Base-by-base conservation (phyloP, 2,888 invertebrate species). In the Pasiphila rectangulata region DNA sequence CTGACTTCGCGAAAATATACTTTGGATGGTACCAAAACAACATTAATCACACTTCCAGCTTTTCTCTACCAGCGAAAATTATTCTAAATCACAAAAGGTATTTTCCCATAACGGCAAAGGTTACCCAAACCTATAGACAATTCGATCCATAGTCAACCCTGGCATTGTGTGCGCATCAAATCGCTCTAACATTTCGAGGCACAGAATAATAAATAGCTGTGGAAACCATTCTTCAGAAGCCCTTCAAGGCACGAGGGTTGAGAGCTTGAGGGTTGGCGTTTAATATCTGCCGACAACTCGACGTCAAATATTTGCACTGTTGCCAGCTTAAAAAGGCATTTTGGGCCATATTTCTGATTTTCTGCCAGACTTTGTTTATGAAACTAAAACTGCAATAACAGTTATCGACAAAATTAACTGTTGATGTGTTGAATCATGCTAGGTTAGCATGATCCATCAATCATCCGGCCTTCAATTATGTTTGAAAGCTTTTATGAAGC, bases 211-310 rank as follows among this genome's bases (percentile, higher is more conserved):
- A 24, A 40, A 20, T 39, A 25, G 25, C 16, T 24, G 32, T 51
- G 61, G 60, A 62, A 66, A 56, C 67, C 70, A 64, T 73, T 64
- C 62, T 63, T 67, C 55, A 57, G 79, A 80, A 80, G 64, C 77
- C 82, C 67, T 60, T 67, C 61, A 74, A 74, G 57, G 63, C 59
- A 57, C 49, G 47, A 54, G 54, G 65, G 63, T 63, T 57, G 52
- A n/a, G n/a, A n/a, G n/a, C n/a, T n/a, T n/a, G n/a, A 48, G 53
- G 51, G 58, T 29, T 46, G 48, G 29, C 48, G 38, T 48, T 48
- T 50, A 50, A 58, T 56, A 56, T 59, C 52, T 51, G 57, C 63
- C 67, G 67, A 61, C 69, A 66, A 64, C 63, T 56, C 58, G 60
- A 65, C 67, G 65, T 63, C 76, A 79, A 83, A 84, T 77, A 79